phyloP scores from a whole-genome alignment of 2,888 invertebrate species.

The Carpatolechia fugitivella region DNA sequence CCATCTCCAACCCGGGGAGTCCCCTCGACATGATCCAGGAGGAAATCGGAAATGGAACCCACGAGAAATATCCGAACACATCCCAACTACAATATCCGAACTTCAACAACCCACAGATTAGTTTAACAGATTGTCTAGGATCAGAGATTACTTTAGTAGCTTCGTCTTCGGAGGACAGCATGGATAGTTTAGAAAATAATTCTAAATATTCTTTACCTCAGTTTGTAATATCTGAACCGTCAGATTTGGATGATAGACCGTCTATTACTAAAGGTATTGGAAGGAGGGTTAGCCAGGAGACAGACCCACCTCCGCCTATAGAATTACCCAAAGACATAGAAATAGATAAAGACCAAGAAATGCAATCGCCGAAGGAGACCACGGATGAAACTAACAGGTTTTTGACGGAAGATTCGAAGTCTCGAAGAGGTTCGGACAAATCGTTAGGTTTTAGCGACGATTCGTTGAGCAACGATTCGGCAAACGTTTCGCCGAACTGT shows the following conservation, averaged over 20 bases:
- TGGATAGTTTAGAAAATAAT: constrained; percentile 83
- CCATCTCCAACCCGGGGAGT: constrained; percentile 82
- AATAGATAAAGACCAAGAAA: constrained; percentile 51
- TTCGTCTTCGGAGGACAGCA: constrained; percentile 86
- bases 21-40: constrained; percentile 88
- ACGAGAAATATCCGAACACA: constrained; percentile 28
- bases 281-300: constrained; percentile 83
- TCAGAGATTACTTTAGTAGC: constrained; percentile 89
- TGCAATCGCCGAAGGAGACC: constrained; percentile 59
- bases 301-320: constrained; percentile 51
- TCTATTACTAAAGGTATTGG: constrained; percentile 90
- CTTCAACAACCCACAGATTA: constrained; percentile 88
- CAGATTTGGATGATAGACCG: constrained; percentile 83
- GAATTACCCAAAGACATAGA: constrained; percentile 33
- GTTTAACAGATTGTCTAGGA: constrained; percentile 94
- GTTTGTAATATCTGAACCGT: constrained; percentile 86
- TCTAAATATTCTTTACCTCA: constrained; percentile 74
- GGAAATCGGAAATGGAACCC: constrained; percentile 75
- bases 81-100: constrained; percentile 44
- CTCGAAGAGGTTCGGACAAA: constrained; percentile 83
- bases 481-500: constrained; percentile 76
- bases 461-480: constrained; percentile 84
- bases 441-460: constrained; percentile 86
- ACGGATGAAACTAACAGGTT: constrained; percentile 44
- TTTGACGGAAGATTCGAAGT: constrained; percentile 59